Evolutionary conservation across 2,113 vertebrate species (phyloP), one percentile per base, ranked within the genome.

Genomic region (Charadrius vociferus): DNA sequence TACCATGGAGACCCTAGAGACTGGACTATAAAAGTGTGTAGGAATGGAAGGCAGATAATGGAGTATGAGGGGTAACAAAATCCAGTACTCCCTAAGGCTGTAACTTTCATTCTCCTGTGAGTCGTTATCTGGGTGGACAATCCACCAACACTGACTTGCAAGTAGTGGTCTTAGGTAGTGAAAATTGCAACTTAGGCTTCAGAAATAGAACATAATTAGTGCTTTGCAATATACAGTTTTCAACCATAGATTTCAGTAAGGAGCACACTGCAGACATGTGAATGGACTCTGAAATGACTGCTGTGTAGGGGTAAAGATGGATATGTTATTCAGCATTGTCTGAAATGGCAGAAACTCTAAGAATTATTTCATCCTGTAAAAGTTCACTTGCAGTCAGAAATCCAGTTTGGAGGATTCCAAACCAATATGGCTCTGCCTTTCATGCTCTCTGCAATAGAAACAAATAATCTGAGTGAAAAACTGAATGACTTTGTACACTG

Each of bases 381-480:
- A 91, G 49, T 70, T 94, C 71, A 86, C 55, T 93, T 93, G 80
- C 93, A 86, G 81, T 94, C 63, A 96, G 72, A 94, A 93, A 91
- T 86, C 77, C 90, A 84, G 24, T 94, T 83, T 88, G 89, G 91
- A 88, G 58, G 83, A 88, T 80, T 91, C 36, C 84, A 91, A 95
- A 89, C 65, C 47, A 91, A 79, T 71, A 70, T 50, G 52, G 79
- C n/a, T 92, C 74, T 95, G 90, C 74, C 49, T 91, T 87, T 93
- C 85, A 90, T 75, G 78, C n/a, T 82, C 37, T 92, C 87, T 95
- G 78, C 85, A 91, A 93, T 4, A 87, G 73, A 93, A 93, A 95
- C 61, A 91, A 81, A 91, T 55, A 86, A 74, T 71, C 65, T 77
- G 62, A 93, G 47, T 84, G 73, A 90, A 91, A 81, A 93, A 74